Percentiles rank a stretch among this genome's conserved stretches.
phyloP scores from a whole-genome alignment of 2,888 invertebrate genomes.

The Tinea trinotella region DNA sequence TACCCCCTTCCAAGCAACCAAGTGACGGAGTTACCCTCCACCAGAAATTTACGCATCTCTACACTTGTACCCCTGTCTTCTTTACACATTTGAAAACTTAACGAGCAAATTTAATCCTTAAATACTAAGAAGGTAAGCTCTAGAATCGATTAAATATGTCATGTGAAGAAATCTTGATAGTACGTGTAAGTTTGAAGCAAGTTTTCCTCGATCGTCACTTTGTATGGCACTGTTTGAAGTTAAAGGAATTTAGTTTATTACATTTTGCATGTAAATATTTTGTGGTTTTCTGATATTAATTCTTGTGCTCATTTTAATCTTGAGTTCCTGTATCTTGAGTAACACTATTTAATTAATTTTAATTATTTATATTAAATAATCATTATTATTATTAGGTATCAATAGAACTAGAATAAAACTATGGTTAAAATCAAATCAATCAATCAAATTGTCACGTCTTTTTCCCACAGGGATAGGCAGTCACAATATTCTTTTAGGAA shows the following conservation, averaged over 20 bases:
- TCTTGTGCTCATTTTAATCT: too few relatives aligned
- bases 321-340: too few relatives aligned
- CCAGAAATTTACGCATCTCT: neutral
- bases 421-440: too few relatives aligned
- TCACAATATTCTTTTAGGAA: too few relatives aligned
- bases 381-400: too few relatives aligned
- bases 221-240: neutral
- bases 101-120: neutral
- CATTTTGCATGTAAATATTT: neutral
- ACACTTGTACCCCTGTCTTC: neutral
- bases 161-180: neutral
- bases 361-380: too few relatives aligned
- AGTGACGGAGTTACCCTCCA: neutral
- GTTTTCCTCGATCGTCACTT: neutral
- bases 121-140: neutral
- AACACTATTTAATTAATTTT: too few relatives aligned
- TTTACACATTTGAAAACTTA: neutral
- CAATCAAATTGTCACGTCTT: too few relatives aligned
- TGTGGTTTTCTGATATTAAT: too few relatives aligned
- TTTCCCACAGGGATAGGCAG: too few relatives aligned
- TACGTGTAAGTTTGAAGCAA: neutral
- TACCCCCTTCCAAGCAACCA: neutral
- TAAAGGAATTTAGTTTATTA: neutral
- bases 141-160: too few relatives aligned
- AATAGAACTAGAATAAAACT: too few relatives aligned